Evolutionary conservation across 2,113 vertebrate species (phyloP).

Genomic region (Ariopsis seemanni): DNA sequence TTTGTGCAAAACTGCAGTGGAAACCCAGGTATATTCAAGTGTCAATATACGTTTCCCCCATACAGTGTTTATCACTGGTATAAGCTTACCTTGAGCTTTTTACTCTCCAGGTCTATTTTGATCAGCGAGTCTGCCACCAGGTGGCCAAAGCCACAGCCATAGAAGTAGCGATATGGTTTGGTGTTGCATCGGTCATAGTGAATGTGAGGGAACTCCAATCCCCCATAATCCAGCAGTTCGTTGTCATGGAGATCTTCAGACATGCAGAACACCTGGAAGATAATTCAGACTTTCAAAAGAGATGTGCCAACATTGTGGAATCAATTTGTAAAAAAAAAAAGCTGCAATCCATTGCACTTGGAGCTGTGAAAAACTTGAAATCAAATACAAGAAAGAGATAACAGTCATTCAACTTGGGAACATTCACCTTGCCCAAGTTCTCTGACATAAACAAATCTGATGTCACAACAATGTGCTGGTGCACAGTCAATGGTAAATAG

Average conservation of each 20-base stretch:
- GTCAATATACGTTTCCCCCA: not conserved
- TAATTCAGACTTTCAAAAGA: constrained; percentile 7
- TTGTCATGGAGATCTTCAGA: constrained; percentile 82
- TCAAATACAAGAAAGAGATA: not conserved
- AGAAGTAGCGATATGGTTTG: constrained; percentile 84
- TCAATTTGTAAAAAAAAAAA: not conserved
- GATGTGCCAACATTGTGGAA: not conserved
- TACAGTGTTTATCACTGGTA: not conserved
- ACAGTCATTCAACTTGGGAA: not conserved
- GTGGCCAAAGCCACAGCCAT: constrained; percentile 87
- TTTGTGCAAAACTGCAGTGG: no score
- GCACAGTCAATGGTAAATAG: no score
- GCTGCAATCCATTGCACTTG: not conserved
- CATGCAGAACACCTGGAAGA: constrained; percentile 83
- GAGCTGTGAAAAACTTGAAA: not conserved
- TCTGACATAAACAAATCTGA: not conserved
- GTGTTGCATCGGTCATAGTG: constrained; percentile 80
- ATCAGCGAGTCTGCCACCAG: constrained; percentile 87
- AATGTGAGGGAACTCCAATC: constrained; percentile 92
- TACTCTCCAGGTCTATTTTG: constrained; percentile 87
- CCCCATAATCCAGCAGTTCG: constrained; percentile 77
- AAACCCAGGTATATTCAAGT: no score
- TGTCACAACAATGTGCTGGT: no score
- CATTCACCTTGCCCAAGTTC: not conserved
- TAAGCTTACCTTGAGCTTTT: constrained; percentile 78